Evolutionary conservation across 2,797 vertebrate genomes (phyloP).

Genomic region (Coregonus suidteri): DNA sequence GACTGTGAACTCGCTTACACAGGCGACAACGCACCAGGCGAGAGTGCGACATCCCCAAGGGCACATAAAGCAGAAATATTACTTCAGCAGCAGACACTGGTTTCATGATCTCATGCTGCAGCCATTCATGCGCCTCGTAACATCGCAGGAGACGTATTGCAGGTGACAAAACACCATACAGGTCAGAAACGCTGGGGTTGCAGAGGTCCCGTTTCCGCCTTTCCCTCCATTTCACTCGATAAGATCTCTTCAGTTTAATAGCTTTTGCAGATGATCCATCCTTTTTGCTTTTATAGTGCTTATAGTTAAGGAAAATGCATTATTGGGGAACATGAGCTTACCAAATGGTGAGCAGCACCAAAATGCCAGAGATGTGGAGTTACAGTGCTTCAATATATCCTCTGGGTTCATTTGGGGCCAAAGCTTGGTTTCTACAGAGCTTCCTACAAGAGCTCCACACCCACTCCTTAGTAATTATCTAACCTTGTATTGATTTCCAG

Average conservation of each 20-base stretch:
- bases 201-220: constrained; percentile 3
- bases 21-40: constrained; percentile 41
- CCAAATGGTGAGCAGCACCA: not conserved
- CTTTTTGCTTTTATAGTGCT: not conserved
- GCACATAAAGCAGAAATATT: constrained; percentile 49
- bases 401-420: not conserved
- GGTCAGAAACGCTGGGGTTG: constrained; percentile 2
- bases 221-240: not conserved
- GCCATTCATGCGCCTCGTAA: constrained; percentile 30
- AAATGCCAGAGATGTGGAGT: constrained; percentile 1
- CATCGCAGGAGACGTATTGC: constrained; percentile 23
- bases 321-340: not conserved
- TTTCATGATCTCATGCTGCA: constrained; percentile 45
- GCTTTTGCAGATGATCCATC: constrained; percentile 3
- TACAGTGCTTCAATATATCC: not conserved
- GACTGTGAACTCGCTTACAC: constrained; percentile 35
- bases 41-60: constrained; percentile 50
- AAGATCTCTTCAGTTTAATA: constrained; percentile 4
- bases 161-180: constrained; percentile 35
- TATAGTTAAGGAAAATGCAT: not conserved
- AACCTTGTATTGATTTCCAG: constrained; percentile 3
- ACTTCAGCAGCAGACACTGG: constrained; percentile 38
- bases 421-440: not conserved
- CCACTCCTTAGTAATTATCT: not conserved
- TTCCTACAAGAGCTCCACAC: not conserved